These are phyloP conservation scores for Lumbricus terrestris DNA, from an alignment of 2,888 invertebrate species.

Conservation along the genomic window DNA sequence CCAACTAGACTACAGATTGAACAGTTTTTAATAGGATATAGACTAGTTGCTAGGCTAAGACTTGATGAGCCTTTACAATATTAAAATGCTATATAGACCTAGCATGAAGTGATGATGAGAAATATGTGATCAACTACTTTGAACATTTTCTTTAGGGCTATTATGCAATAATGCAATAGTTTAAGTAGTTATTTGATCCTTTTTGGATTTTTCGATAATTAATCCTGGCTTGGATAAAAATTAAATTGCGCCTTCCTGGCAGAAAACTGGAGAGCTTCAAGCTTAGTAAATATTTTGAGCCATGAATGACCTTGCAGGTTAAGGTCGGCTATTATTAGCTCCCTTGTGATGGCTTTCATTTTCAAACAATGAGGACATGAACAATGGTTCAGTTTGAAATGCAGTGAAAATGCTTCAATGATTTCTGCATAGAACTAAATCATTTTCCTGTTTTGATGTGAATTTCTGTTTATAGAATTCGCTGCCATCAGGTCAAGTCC, in stretches of 20 bases:
- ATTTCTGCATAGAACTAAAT: background rate
- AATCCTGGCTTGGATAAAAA: background rate
- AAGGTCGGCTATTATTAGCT: background rate
- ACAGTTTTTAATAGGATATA: no score
- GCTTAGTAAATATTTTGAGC: background rate
- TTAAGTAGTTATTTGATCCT: background rate
- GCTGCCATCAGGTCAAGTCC: background rate
- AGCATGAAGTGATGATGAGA: no score
- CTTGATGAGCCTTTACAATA: no score
- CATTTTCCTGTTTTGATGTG: background rate
- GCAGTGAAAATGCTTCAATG: background rate
- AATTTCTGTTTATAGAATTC: background rate
- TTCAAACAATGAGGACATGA: background rate
- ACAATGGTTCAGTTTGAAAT: background rate
- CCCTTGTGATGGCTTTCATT: background rate
- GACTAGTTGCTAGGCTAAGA: no score
- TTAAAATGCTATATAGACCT: no score
- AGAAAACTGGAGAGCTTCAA: background rate
- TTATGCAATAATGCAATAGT: conserved; percentile 3
- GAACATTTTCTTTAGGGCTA: background rate
- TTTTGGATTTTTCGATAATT: background rate
- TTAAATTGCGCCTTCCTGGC: background rate
- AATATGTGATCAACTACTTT: background rate
- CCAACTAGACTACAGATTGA: no score
- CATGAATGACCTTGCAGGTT: background rate